These are phyloP conservation scores for Pinctada fucata DNA, from an alignment of 2,888 invertebrate genomes.

Conservation along the genomic window DNA sequence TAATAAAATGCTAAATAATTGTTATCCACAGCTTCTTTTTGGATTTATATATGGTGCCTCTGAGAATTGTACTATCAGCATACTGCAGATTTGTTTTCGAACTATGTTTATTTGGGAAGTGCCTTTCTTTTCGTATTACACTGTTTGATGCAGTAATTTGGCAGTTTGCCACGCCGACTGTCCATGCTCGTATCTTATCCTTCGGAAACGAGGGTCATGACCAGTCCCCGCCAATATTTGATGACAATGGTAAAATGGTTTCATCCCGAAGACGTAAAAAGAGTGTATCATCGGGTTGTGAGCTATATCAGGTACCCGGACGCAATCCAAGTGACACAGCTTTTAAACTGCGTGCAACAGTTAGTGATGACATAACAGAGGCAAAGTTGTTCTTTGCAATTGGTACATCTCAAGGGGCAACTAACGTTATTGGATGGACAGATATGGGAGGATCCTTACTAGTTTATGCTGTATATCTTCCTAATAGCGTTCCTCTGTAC, in stretches of 20 bases:
- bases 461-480: slow-evolving; percentile 40
- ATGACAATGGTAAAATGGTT: background rate
- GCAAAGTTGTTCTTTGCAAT: slow-evolving; percentile 51
- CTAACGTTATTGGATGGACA: slow-evolving; percentile 50
- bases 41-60: slow-evolving; percentile 36
- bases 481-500: slow-evolving; percentile 46
- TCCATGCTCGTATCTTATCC: slow-evolving; percentile 28
- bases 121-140: slow-evolving; percentile 11
- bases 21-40: background rate
- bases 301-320: slow-evolving; percentile 46
- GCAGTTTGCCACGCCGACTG: slow-evolving; percentile 23
- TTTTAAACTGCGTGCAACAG: slow-evolving; percentile 49
- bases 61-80: slow-evolving; percentile 30
- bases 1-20: no score
- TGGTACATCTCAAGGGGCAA: slow-evolving; percentile 52
- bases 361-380: slow-evolving; percentile 50
- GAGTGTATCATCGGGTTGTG: slow-evolving; percentile 35
- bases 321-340: slow-evolving; percentile 49
- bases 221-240: slow-evolving; percentile 24
- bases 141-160: slow-evolving; percentile 32
- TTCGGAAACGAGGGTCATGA: slow-evolving; percentile 17
- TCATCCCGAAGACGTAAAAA: background rate
- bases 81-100: slow-evolving; percentile 20
- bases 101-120: slow-evolving; percentile 8
- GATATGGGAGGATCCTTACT: slow-evolving; percentile 49